These are phyloP conservation scores for Euwallacea fornicatus DNA, from an alignment of 1,140 invertebrate genomes.

Conservation along the genomic window DNA sequence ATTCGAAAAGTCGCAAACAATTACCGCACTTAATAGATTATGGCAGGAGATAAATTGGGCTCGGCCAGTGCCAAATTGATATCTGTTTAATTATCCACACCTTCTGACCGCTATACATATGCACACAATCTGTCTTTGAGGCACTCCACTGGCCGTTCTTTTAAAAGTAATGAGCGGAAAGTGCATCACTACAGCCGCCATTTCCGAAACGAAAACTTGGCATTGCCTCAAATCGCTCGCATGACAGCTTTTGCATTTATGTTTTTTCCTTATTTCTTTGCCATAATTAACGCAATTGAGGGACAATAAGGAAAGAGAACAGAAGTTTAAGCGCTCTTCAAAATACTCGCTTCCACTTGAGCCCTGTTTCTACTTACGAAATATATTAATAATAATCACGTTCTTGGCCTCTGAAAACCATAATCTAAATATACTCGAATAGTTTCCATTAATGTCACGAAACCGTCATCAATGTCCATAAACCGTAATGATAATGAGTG, in stretches of 20 bases:
- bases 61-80: conserved; percentile 16
- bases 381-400: neutral
- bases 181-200: neutral
- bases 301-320: neutral
- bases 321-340: too few species aligned
- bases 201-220: conserved; percentile 13
- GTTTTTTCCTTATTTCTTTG: conserved; percentile 1
- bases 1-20: conserved; percentile 23
- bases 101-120: neutral
- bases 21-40: conserved; percentile 16
- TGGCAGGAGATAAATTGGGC: neutral
- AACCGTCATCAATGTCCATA: neutral
- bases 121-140: neutral
- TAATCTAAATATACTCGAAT: neutral
- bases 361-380: neutral
- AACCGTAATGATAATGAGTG: neutral
- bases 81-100: conserved; percentile 22
- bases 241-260: neutral
- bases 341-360: too few species aligned
- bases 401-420: neutral
- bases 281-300: conserved; percentile 6
- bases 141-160: neutral
- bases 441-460: neutral
- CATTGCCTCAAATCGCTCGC: conserved; percentile 8
- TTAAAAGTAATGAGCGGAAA: conserved; percentile 6